A percentile compares a stretch with the other conserved stretches of the same genome.
phyloP scores from a whole-genome alignment of 2,113 vertebrate species.

The Neolamprologus kungweensis region DNA sequence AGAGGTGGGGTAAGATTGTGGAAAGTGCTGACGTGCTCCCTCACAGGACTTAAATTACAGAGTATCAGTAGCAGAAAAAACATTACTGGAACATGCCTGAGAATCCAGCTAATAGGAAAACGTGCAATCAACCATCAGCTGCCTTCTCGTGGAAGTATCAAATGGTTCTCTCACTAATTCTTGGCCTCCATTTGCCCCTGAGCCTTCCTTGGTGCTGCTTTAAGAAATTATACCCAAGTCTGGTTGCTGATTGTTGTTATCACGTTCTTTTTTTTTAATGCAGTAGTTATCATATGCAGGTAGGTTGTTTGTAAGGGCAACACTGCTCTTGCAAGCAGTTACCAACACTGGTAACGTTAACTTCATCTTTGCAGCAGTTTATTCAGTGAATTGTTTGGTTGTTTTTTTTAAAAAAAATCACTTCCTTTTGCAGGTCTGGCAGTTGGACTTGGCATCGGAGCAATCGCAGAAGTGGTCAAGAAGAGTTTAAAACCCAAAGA shows the following conservation, averaged over 20 bases:
- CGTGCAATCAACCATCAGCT: neutral
- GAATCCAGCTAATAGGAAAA: neutral
- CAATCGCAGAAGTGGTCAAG: conserved; percentile 86
- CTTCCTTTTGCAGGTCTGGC: conserved; percentile 76
- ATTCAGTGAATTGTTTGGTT: neutral
- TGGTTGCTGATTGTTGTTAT: neutral
- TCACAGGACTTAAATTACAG: neutral
- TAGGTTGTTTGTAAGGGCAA: neutral
- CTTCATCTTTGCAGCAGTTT: neutral
- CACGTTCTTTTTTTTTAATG: neutral
- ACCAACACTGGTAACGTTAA: neutral
- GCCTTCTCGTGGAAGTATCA: neutral
- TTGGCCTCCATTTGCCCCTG: neutral
- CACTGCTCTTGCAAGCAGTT: neutral
- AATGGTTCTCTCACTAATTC: neutral
- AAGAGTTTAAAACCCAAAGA: conserved; percentile 78
- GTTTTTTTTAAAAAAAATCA: neutral
- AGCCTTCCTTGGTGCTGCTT: neutral
- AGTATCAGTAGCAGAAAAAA: neutral
- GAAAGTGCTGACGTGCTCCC: neutral
- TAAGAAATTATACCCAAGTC: neutral
- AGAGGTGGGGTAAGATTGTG: neutral
- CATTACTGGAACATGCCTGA: neutral
- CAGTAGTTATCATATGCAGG: neutral
- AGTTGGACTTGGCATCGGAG: conserved; percentile 86